Base-by-base conservation (phyloP, 1,140 invertebrate species). In the Dreissena rostriformis region DNA sequence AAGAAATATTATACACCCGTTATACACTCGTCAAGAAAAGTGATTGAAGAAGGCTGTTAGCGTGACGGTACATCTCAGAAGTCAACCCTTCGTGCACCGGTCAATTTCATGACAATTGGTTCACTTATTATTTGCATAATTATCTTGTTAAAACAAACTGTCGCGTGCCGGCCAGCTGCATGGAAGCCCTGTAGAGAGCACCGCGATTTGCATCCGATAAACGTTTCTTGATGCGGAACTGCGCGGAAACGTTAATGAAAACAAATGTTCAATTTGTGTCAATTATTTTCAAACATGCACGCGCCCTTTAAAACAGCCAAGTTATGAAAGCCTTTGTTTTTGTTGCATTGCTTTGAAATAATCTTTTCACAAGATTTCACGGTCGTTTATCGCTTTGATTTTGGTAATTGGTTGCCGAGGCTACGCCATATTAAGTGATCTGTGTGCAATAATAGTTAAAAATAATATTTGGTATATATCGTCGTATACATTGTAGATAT, bases 81-180 rank as follows among this genome's bases (percentile, higher is more conserved):
- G 39, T 39, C 2, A 39, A 39, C 39, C 8, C 39, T 63, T 26
- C 24, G 24, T 22, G 19, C 24, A 63, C 24, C 2, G 19, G 2
- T 63, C 61, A 63, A 63, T 63, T 63, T 5, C 19, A 5, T 26
- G 2, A 39, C 39, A 39, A 39, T 39, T 39, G 39, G 17, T 61
- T 61, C 57, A 61, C 11, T 61, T 61, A 61, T 61, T 24, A 2
- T 61, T 61, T 61, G 57, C 57, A 61, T 61, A 61, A 61, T 61
- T 61, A n/a, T 61, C 17, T 24, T 61, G 17, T n/a, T 61, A n/a
- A 6, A 61, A 61, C 17, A 19, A 61, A 61, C 22, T 19, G 22
- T 61, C 57, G 57, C 57, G 57, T 61, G 57, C 2, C 57, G 17
- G 6, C 22, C 22, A 2, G 22, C 4, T 24, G 22, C 17, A 61